These are phyloP conservation scores for Chloropsis cyanopogon DNA, from an alignment of 2,113 vertebrate species.

Conservation along the genomic window DNA sequence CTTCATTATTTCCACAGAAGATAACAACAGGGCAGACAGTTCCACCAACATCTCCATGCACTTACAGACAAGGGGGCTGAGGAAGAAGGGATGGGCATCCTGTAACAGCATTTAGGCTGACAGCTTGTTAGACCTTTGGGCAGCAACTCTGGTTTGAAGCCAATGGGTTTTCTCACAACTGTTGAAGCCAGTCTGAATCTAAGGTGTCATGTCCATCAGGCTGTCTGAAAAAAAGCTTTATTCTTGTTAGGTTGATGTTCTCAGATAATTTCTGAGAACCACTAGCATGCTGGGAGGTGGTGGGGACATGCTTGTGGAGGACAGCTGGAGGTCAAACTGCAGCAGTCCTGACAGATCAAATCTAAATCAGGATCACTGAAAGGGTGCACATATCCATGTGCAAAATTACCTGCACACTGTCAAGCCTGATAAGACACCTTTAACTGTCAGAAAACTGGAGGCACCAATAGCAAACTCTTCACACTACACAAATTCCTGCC, in stretches of 20 bases:
- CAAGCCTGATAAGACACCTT: background rate
- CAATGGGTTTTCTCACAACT: background rate
- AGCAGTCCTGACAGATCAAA: background rate
- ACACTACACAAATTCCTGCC: background rate
- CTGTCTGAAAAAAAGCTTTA: background rate
- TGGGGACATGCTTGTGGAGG: background rate
- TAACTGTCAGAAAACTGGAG: background rate
- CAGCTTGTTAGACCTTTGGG: background rate
- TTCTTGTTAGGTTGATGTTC: background rate
- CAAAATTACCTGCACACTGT: background rate
- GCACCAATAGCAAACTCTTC: background rate
- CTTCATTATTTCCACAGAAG: background rate
- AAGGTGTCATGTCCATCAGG: background rate
- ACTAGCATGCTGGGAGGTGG: background rate
- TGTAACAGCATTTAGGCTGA: background rate
- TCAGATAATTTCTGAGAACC: background rate
- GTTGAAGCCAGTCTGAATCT: background rate
- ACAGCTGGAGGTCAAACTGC: background rate
- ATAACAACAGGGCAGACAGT: background rate
- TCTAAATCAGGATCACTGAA: background rate
- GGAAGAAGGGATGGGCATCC: background rate
- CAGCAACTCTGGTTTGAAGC: background rate
- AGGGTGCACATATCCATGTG: background rate
- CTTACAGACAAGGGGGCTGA: background rate
- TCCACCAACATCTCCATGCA: background rate